phyloP scores from a whole-genome alignment of 2,113 vertebrate species.

The Nothoprocta perdicaria region DNA sequence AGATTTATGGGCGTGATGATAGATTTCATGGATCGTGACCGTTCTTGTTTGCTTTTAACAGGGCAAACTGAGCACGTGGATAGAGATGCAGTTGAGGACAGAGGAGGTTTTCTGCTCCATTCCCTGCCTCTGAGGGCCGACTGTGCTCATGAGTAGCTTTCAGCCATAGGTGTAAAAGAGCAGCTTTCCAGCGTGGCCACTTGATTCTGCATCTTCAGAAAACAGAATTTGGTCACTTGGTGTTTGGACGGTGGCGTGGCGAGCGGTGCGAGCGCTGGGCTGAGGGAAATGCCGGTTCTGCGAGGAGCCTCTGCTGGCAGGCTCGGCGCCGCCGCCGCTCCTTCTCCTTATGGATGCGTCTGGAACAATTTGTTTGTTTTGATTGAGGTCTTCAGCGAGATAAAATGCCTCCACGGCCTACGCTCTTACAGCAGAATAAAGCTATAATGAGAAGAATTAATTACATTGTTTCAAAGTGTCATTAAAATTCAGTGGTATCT shows the following conservation, averaged over 20 bases:
- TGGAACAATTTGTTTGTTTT: neutral
- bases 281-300: neutral
- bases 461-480: neutral
- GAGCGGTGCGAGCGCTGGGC: neutral
- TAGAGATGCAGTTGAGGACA: neutral
- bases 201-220: neutral
- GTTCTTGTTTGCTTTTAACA: neutral
- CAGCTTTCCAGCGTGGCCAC: neutral
- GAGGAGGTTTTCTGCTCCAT: neutral
- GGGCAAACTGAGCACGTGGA: accelerated
- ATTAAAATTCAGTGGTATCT: constrained; percentile 18
- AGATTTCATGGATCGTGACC: neutral
- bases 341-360: neutral
- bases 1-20: neutral
- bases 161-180: neutral
- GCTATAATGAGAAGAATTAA: constrained; percentile 18
- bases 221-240: neutral
- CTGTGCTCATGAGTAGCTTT: neutral
- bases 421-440: neutral
- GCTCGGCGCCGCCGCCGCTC: neutral
- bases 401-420: neutral
- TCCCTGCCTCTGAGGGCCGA: neutral
- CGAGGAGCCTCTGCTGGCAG: neutral
- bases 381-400: neutral
- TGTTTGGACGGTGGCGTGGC: neutral